These are phyloP conservation scores for Lichenostomus cassidix DNA, from an alignment of 2,113 vertebrate genomes.

Conservation along the genomic window DNA sequence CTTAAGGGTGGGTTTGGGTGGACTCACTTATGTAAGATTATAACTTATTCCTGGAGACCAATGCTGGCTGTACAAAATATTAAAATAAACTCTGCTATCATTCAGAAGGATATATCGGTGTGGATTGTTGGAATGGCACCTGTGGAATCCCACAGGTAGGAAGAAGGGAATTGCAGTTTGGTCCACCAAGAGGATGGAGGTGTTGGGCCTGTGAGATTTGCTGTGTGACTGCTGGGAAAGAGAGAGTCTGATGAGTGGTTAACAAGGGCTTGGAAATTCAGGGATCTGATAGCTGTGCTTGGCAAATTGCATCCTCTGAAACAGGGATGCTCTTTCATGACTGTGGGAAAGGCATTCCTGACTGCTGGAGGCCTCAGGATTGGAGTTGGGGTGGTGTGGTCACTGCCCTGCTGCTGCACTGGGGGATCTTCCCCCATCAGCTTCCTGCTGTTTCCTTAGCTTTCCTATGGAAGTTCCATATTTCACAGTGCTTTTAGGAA, in stretches of 20 bases:
- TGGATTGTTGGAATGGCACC: not conserved
- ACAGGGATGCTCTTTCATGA: fast-evolving
- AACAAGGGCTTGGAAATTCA: not conserved
- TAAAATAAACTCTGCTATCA: constrained; percentile 64
- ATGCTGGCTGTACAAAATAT: constrained; percentile 65
- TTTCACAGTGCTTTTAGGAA: not conserved
- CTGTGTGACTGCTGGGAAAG: not conserved
- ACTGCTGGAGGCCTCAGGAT: not conserved
- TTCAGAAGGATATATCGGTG: not conserved
- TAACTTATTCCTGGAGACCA: constrained; percentile 69
- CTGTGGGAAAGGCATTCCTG: not conserved
- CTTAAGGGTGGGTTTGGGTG: constrained; percentile 40
- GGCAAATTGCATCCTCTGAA: not conserved
- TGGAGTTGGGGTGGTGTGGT: fast-evolving
- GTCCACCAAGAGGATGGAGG: not conserved
- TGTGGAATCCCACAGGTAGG: not conserved
- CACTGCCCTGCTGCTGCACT: fast-evolving
- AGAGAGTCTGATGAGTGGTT: not conserved
- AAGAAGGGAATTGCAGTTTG: not conserved
- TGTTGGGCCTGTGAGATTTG: not conserved
- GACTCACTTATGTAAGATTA: constrained; percentile 60
- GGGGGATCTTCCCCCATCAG: not conserved
- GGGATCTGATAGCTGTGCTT: not conserved
- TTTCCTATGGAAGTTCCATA: not conserved
- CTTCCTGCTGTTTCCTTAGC: not conserved